Evolutionary conservation across 2,888 invertebrate genomes (phyloP), one percentile per base, ranked within the genome.

Genomic region (Pristionchus arcanus): DNA sequence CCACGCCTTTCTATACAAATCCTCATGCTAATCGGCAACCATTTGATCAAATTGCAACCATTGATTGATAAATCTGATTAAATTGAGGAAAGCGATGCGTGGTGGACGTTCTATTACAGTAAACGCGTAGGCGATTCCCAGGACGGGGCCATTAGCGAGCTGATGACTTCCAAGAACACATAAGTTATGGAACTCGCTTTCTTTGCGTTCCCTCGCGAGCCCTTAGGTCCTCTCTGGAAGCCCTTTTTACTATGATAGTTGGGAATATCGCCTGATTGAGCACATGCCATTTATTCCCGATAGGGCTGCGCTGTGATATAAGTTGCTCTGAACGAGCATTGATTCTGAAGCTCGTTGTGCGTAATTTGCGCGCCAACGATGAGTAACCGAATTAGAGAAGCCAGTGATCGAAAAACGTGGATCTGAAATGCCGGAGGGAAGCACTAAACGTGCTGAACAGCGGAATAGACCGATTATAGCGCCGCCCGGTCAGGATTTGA

Each of bases 351-450:
- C 68, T 4, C 5, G 28, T 2, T 31, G 31, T 68, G 31, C 68
- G 68, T 19, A 34, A 68, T 31, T 68, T 13, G 13, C 15, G 1
- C 28, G 15, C 21, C 66, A n/a, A n/a, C n/a, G 31, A 28, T 74
- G 74, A 74, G 74, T 74, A 74, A 74, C 37, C 71, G 28, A 3
- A 71, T 74, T 37, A 74, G 42, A 74, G 74, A 74, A 74, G 74
- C 74, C 74, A 74, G 11, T 19, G 74, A n/a, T 25, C 37, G 63
- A 74, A 25, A 34, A 37, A 34, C 34, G 74, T 37, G 74, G 37
- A 21, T 37, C 19, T n/a, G 34, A 37, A 74, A 74, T 74, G 74
- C 74, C 74, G 74, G 15, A 28, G 63, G 9, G 74, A 74, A 74
- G 74, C 74, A 37, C 74, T 25, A 9, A 25, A 42, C 21, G 1